A percentile compares a stretch with the other conserved stretches of the same genome.
phyloP scores from a whole-genome alignment of 2,113 vertebrate species.

The Halcyon malimbica region DNA sequence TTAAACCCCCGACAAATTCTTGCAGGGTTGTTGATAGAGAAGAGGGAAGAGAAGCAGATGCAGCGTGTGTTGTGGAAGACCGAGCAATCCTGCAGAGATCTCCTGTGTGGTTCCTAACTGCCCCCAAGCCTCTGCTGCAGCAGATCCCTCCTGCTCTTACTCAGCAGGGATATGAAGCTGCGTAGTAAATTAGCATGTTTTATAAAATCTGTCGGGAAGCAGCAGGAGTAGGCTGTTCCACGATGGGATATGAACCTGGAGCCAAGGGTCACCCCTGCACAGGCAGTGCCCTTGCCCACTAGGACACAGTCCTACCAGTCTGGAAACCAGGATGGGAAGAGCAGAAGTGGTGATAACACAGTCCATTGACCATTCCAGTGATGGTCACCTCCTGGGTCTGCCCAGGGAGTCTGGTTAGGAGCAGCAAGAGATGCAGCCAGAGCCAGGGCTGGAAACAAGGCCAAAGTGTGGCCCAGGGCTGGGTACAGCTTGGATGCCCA shows the following conservation, averaged over 20 bases:
- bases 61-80: not conserved
- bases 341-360: not conserved
- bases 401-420: not conserved
- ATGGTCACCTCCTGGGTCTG: not conserved
- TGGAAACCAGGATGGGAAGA: not conserved
- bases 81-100: not conserved
- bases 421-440: not conserved
- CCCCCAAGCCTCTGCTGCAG: not conserved
- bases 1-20: not conserved
- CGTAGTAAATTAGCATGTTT: not conserved
- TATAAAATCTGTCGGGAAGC: not conserved
- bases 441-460: not conserved
- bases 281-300: not conserved
- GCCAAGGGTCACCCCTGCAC: not conserved
- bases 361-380: not conserved
- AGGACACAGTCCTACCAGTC: not conserved
- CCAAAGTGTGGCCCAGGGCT: not conserved
- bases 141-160: not conserved
- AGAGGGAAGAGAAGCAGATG: not conserved
- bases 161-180: not conserved
- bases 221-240: not conserved
- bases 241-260: rapidly evolving
- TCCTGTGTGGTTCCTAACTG: not conserved
- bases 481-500: not conserved
- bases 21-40: not conserved